Percentiles rank a stretch among this genome's conserved stretches.
Evolutionary conservation across 2,888 invertebrate genomes (phyloP).

Genomic region (Apotomis betuletana): DNA sequence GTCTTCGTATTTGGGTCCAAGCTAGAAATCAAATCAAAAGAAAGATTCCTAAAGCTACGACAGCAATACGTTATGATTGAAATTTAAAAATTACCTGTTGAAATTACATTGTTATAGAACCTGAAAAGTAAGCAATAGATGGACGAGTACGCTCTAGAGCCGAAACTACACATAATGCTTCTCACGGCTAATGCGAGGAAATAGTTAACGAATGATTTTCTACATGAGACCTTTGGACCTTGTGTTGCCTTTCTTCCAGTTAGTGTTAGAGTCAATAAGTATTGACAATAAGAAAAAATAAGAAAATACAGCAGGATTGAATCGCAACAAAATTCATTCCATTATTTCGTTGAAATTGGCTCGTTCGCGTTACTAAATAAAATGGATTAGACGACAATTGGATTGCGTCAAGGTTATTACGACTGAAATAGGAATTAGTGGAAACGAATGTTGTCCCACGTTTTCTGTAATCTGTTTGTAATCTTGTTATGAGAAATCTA

Average conservation of each 20-base stretch:
- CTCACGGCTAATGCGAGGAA: too few relatives aligned
- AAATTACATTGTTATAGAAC: too few relatives aligned
- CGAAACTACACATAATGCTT: too few relatives aligned
- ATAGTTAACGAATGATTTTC: too few relatives aligned
- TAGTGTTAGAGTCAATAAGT: too few relatives aligned
- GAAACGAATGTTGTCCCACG: constrained; percentile 43
- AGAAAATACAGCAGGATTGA: neutral
- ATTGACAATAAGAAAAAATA: neutral
- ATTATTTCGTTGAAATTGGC: neutral
- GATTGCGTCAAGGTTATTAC: constrained; percentile 47
- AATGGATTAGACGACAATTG: constrained; percentile 54
- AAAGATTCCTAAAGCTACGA: neutral
- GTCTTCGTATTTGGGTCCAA: constrained; percentile 21
- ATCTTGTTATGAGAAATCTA: constrained; percentile 40
- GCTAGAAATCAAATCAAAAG: constrained; percentile 10
- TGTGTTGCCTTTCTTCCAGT: too few relatives aligned
- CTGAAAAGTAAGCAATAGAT: too few relatives aligned
- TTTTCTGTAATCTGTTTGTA: constrained; percentile 51
- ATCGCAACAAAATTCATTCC: neutral
- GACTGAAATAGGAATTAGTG: constrained; percentile 50
- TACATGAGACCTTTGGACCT: too few relatives aligned
- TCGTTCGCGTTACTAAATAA: constrained; percentile 32
- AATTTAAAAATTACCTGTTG: too few relatives aligned
- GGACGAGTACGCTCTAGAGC: too few relatives aligned
- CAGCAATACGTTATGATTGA: too few relatives aligned